Evolutionary conservation across 2,113 vertebrate genomes (phyloP).

Genomic region (Entelurus aequoreus): DNA sequence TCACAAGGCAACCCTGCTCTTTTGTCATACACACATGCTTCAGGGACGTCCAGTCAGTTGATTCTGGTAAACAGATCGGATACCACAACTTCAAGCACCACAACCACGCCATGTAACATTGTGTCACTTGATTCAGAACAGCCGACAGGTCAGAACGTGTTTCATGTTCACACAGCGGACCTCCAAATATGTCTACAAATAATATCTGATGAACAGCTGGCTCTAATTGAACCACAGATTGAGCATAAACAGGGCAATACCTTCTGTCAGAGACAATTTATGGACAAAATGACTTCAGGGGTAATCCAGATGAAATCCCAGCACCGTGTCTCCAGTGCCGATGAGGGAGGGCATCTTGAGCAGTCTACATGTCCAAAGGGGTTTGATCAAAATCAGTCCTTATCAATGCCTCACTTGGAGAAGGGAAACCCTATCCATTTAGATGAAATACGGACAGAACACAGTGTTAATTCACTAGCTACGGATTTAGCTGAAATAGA

Average conservation of each 20-base stretch:
- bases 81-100: not conserved
- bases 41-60: not conserved
- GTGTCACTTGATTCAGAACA: slow-evolving; percentile 37
- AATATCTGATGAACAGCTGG: slow-evolving; percentile 73
- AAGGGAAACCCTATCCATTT: slow-evolving; percentile 12
- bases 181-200: slow-evolving; percentile 74
- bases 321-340: not conserved
- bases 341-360: not conserved
- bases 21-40: slow-evolving; percentile 12
- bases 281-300: not conserved
- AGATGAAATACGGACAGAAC: slow-evolving; percentile 13
- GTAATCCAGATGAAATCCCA: slow-evolving; percentile 10
- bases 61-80: not conserved
- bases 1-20: slow-evolving; percentile 6
- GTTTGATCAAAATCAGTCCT: slow-evolving; percentile 2
- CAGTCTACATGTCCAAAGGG: slow-evolving; percentile 11
- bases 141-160: slow-evolving; percentile 53
- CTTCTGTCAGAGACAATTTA: slow-evolving; percentile 7
- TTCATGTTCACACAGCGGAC: slow-evolving; percentile 68
- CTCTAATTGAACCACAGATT: slow-evolving; percentile 68
- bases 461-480: slow-evolving; percentile 1
- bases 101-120: slow-evolving; percentile 21
- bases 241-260: slow-evolving; percentile 33
- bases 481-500: slow-evolving; percentile 8
- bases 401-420: slow-evolving; percentile 2